Base-by-base conservation (phyloP, 53 echinoderm and acorn worm genomes). In the Echinometra lucunter region DNA sequence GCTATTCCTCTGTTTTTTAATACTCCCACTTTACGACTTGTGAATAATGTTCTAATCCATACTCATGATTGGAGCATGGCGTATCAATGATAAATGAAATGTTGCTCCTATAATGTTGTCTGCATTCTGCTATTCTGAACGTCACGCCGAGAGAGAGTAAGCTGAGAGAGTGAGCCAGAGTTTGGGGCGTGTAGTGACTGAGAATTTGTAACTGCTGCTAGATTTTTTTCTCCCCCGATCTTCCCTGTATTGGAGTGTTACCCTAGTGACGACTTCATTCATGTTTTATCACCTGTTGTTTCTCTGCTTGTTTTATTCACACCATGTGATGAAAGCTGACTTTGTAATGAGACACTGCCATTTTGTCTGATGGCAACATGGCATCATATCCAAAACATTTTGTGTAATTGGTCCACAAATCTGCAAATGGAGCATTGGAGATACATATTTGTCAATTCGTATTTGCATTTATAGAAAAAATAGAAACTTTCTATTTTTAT, bases 241-340 rank as follows among this genome's bases (percentile, higher is more conserved):
- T 30, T 47, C 85, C 85, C n/a, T 30, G 27, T n/a, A 63, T 49
- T 81, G 44, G 57, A 93, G 75, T 56, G 93, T 93, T 80, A 30
- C 56, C 37, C 57, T 49, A 4, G 75, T 93, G 93, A 93, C 58
- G 45, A 80, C 57, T 78, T 57, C 75, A 93, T 93, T 78, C 93
- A 93, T 32, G 47, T 75, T 55, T 92, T 37, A 37, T 80, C 56
- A 57, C 93, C 56, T 80, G 89, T 89, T 89, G 89, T 89, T 58
- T 15, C 88, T 19, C 3, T 7, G 88, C 88, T 88, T 34, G 28
- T 9, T 37, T 27, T 60, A 60, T 56, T 17, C 35, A 35, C 32
- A 53, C 89, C 89, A 53, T 32, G 89, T 57, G 56, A 89, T 55
- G 35, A 89, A 53, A 57, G 89, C 9, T 25, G 83, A 82, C 57